A percentile compares a stretch with the other conserved stretches of the same genome.
These are phyloP conservation scores for Leptobrachium leishanense DNA, from an alignment of 2,113 vertebrate genomes.

Conservation along the genomic window DNA sequence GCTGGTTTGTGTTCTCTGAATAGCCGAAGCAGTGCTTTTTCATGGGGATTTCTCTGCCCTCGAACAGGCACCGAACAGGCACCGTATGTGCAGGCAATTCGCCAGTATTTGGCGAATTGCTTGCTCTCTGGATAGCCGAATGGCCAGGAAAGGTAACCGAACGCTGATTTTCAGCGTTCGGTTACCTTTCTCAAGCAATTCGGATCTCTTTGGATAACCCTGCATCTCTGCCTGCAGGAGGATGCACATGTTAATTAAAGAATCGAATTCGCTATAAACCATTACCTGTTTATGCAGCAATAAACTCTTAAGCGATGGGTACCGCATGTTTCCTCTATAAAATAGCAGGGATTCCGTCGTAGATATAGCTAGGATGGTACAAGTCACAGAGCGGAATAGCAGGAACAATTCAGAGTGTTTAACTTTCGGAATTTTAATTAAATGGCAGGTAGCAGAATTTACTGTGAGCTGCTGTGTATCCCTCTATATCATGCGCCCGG, in stretches of 20 bases:
- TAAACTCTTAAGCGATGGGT: conserved; percentile 9
- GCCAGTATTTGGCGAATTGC: no score
- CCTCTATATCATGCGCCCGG: neutral
- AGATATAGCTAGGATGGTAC: conserved; percentile 1
- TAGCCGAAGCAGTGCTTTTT: no score
- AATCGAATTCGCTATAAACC: neutral
- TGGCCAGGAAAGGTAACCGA: no score
- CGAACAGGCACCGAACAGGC: no score
- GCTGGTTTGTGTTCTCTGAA: no score
- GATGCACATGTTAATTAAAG: neutral
- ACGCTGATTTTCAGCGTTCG: no score
- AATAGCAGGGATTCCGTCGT: conserved; percentile 34
- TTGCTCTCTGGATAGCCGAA: no score
- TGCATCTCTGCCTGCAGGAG: neutral
- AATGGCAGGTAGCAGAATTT: conserved; percentile 35
- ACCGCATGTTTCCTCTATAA: neutral
- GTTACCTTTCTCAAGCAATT: no score
- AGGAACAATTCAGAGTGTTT: neutral
- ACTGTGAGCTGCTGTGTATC: neutral
- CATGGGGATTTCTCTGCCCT: no score
- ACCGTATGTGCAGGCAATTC: no score
- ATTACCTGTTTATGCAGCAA: neutral
- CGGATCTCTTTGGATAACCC: no score
- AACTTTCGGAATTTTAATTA: conserved; percentile 30
- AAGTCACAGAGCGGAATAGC: neutral